phyloP scores from a whole-genome alignment of 1,140 invertebrate species.

The Hylaeus anthracinus region DNA sequence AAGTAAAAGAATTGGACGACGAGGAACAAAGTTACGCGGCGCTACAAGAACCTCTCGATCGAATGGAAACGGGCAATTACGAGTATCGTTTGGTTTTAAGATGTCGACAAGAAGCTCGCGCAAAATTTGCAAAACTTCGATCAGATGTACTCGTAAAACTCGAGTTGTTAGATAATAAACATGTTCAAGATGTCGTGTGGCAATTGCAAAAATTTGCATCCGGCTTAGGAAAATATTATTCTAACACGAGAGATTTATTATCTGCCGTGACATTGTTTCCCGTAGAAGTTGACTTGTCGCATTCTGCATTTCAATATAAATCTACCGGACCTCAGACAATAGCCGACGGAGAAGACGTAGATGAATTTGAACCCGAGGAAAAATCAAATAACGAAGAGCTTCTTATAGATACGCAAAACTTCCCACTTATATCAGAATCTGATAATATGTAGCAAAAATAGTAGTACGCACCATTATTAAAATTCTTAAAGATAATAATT shows the following conservation, averaged over 20 bases:
- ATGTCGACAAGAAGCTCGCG: slow-evolving; percentile 96
- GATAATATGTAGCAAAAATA: slow-evolving; percentile 47
- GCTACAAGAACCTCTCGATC: slow-evolving; percentile 97
- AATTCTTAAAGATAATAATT: neutral
- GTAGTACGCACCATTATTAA: neutral
- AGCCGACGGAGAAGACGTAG: slow-evolving; percentile 78
- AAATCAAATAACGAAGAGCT: slow-evolving; percentile 58
- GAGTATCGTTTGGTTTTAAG: slow-evolving; percentile 97
- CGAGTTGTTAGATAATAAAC: slow-evolving; percentile 98
- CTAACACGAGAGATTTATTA: slow-evolving; percentile 85
- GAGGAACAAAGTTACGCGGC: slow-evolving; percentile 97
- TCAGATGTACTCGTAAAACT: slow-evolving; percentile 98
- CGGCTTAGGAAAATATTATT: slow-evolving; percentile 89
- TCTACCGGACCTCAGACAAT: slow-evolving; percentile 83
- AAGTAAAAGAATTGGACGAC: slow-evolving; percentile 99
- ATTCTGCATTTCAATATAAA: slow-evolving; percentile 95
- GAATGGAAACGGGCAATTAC: slow-evolving; percentile 99
- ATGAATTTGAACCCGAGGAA: slow-evolving; percentile 74
- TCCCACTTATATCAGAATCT: slow-evolving; percentile 33
- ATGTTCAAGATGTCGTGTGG: slow-evolving; percentile 95
- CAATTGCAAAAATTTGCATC: slow-evolving; percentile 91
- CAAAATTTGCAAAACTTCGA: slow-evolving; percentile 94
- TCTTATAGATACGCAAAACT: slow-evolving; percentile 59
- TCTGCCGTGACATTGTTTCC: slow-evolving; percentile 92
- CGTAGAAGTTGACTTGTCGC: slow-evolving; percentile 96